Evolutionary conservation across 2,888 invertebrate species (phyloP).

Genomic region (Plusia festucae): DNA sequence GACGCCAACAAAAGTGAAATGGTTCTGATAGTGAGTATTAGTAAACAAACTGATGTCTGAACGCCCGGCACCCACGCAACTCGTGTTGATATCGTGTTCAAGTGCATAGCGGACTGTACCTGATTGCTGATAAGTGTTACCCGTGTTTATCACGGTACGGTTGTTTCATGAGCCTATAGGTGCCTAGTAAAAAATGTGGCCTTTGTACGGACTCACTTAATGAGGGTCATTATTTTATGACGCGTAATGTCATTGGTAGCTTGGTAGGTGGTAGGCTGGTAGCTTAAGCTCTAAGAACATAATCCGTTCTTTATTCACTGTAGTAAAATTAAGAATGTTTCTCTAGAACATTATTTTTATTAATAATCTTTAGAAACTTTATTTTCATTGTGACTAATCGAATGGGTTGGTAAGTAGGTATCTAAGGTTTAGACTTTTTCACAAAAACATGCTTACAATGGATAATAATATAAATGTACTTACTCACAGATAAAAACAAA

Average conservation of each 20-base stretch:
- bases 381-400: too few relatives aligned
- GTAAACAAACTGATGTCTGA: too few relatives aligned
- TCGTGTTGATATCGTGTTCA: slow-evolving; percentile 9
- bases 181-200: neutral
- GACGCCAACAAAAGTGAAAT: neutral
- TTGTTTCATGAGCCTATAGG: neutral
- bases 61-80: neutral
- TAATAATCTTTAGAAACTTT: too few relatives aligned
- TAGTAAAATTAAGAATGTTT: too few relatives aligned
- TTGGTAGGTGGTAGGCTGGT: too few relatives aligned
- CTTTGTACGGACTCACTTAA: neutral
- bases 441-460: too few relatives aligned
- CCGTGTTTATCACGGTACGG: neutral
- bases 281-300: neutral
- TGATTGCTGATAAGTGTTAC: slow-evolving; percentile 10
- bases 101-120: slow-evolving; percentile 7
- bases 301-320: too few relatives aligned
- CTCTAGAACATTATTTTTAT: too few relatives aligned
- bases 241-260: neutral
- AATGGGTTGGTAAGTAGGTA: too few relatives aligned
- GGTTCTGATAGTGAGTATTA: slow-evolving; percentile 4
- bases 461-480: too few relatives aligned
- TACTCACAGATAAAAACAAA: too few relatives aligned
- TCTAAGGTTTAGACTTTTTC: too few relatives aligned
- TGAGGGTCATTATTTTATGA: neutral